These are phyloP conservation scores for Lamproptera curius DNA, from an alignment of 2,888 invertebrate species.

Conservation along the genomic window DNA sequence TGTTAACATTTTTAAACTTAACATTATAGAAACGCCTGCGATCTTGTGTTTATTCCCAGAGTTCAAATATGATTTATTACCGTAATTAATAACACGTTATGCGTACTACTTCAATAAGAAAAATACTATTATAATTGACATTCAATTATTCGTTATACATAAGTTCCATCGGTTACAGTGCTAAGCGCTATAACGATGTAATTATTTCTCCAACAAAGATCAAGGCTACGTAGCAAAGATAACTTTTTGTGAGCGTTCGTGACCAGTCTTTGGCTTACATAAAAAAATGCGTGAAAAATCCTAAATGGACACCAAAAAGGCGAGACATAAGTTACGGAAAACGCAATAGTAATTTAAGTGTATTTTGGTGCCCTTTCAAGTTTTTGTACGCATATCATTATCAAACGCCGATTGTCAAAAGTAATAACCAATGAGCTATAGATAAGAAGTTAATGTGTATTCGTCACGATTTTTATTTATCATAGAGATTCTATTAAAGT, in stretches of 20 bases:
- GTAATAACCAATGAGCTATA: no score
- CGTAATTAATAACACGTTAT: slow-evolving; percentile 23
- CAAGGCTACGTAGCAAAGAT: slow-evolving; percentile 63
- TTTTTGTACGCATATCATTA: no score
- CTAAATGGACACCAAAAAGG: slow-evolving; percentile 61
- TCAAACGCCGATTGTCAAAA: no score
- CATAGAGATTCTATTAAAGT: no score
- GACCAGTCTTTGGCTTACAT: slow-evolving; percentile 55
- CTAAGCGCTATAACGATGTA: slow-evolving; percentile 42
- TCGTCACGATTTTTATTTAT: no score
- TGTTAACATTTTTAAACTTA: no score
- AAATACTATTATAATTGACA: neutral
- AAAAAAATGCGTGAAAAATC: slow-evolving; percentile 63
- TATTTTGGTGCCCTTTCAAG: no score
- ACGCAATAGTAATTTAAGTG: slow-evolving; percentile 14
- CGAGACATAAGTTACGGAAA: slow-evolving; percentile 28
- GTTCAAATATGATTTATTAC: no score
- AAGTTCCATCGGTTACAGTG: slow-evolving; percentile 24
- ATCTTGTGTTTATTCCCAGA: no score
- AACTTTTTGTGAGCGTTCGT: slow-evolving; percentile 69
- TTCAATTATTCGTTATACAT: neutral
- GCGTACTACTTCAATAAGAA: slow-evolving; percentile 20
- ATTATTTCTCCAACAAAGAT: slow-evolving; percentile 68
- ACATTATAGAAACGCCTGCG: no score
- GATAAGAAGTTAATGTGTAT: no score